A percentile compares a stretch with the other conserved stretches of the same genome.
These are phyloP conservation scores for Lagorchestes hirsutus DNA, from an alignment of 2,797 vertebrate genomes.

Conservation along the genomic window DNA sequence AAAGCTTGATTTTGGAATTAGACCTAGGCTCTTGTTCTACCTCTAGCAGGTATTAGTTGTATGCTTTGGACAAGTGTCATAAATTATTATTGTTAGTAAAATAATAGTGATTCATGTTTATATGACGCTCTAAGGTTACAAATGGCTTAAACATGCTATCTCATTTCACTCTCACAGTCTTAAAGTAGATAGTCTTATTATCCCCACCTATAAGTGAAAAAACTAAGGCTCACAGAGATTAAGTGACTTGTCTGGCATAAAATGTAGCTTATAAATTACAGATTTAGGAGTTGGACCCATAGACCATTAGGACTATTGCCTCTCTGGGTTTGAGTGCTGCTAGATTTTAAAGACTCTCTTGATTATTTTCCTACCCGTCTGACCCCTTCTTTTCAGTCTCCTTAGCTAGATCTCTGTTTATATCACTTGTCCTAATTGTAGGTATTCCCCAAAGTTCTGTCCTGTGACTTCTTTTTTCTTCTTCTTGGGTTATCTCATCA, in stretches of 20 bases:
- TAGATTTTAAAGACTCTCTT: background rate
- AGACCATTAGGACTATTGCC: background rate
- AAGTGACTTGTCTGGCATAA: too few relatives aligned
- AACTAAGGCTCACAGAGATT: too few relatives aligned
- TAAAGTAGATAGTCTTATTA: background rate
- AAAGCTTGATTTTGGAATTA: background rate
- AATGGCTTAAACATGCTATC: background rate
- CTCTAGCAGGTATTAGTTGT: background rate
- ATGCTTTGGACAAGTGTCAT: background rate
- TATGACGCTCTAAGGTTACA: background rate
- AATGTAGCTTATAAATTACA: background rate
- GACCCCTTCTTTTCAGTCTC: background rate
- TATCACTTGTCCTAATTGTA: background rate
- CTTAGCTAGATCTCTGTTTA: background rate
- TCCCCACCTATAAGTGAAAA: background rate
- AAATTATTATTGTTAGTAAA: background rate
- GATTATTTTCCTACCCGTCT: background rate
- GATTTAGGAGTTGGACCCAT: background rate
- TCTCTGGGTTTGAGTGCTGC: background rate
- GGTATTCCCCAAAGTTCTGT: background rate
- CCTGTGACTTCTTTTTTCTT: background rate
- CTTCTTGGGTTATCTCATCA: background rate
- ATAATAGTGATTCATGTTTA: background rate
- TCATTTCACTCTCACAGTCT: background rate
- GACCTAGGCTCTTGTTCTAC: background rate